phyloP scores from a whole-genome alignment of 2,888 invertebrate genomes.

The Diplazon laetatorius region DNA sequence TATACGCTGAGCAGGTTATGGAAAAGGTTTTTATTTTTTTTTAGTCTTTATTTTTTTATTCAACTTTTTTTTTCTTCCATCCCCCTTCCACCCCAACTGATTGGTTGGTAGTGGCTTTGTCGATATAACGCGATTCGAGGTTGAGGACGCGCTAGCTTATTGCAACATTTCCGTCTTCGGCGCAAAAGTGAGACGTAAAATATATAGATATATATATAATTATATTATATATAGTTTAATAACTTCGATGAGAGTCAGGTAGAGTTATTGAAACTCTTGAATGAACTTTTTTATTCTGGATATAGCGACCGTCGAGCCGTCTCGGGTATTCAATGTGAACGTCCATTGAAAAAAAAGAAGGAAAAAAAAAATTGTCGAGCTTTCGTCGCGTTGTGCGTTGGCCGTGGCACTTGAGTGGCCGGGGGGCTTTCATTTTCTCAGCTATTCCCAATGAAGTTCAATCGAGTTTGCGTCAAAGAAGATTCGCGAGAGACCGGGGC shows the following conservation, averaged over 20 bases:
- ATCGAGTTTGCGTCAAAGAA: conserved; percentile 61
- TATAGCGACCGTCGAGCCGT: conserved; percentile 24
- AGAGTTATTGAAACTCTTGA: conserved; percentile 65
- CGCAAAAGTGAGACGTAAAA: conserved; percentile 39
- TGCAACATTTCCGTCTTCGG: conserved; percentile 8
- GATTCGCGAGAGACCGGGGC: conserved; percentile 21
- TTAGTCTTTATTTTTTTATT: not conserved
- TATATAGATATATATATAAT: too few species aligned
- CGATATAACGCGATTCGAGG: conserved; percentile 53
- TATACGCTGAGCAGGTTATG: conserved; percentile 29
- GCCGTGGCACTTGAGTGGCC: not conserved
- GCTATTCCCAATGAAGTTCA: conserved; percentile 50
- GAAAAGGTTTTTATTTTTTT: conserved; percentile 30
- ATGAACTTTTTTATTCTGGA: conserved; percentile 63
- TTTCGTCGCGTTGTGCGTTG: conserved; percentile 31
- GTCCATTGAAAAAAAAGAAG: conserved; percentile 69
- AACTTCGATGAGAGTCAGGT: conserved; percentile 68
- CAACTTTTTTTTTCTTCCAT: not conserved
- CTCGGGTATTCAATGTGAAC: conserved; percentile 48
- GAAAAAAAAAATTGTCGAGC: conserved; percentile 67
- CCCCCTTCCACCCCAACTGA: too few species aligned
- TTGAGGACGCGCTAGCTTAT: conserved; percentile 7
- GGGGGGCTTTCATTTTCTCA: not conserved
- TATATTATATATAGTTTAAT: too few species aligned
- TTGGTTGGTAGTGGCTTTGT: conserved; percentile 38